Evolutionary conservation across 2,113 vertebrate genomes (phyloP), one percentile per base, ranked within the genome.

Genomic region (Nicator chloris): DNA sequence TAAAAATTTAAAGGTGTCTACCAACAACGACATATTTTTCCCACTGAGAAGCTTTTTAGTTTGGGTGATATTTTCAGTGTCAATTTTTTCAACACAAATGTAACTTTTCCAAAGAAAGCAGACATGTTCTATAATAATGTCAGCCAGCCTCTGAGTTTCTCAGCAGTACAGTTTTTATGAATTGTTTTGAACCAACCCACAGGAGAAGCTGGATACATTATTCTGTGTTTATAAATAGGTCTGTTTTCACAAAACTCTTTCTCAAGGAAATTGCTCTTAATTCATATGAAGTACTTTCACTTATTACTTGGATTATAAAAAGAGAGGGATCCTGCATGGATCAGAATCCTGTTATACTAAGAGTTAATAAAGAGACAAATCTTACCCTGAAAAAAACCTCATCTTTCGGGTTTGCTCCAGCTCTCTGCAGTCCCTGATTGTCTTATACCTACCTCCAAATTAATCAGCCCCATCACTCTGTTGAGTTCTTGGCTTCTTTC

Each of bases 71-170:
- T 64, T 92, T 94, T 94, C 64, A 86, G 56, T 35, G 22, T 20
- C 73, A 22, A 20, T 31, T 80, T 81, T 76, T 82, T 53, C 56
- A 75, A 81, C 27, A 86, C 71, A 86, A 89, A 37, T 1, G 1
- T 91, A 60, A 37, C 22, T 78, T 83, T 88, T 86, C 81, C 42
- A 88, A 56, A 93, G 80, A 92, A 90, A 94, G 86, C 44, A 92
- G 77, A 71, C 27, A 51, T 1, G 0, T 77, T 80, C 45, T 75
- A 3, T 40, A 82, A 77, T 49, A 90, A 81, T 53, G n/a, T 76
- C 69, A 88, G 47, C 14, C 80, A 92, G 12, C 9, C 26, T 68
- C 51, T 18, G 13, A 44, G 53, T 45, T 90, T 84, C 61, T 86
- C 30, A 78, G 45, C 56, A 56, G 51, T 78, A 65, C 49, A 51